phyloP scores from a whole-genome alignment of 2,888 invertebrate species.

The Orthosia incerta region DNA sequence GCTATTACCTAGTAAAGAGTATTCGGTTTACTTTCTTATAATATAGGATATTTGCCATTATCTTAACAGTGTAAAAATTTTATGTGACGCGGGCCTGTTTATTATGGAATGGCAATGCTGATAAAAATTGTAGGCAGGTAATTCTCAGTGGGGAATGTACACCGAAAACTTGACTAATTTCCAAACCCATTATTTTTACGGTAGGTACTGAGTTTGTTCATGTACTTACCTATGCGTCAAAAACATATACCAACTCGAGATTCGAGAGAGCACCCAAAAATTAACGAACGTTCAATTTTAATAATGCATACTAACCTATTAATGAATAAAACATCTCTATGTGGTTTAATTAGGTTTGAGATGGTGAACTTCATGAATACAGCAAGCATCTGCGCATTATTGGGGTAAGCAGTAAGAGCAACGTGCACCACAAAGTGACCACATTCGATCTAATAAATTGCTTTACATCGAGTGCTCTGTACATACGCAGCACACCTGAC shows the following conservation, averaged over 20 bases:
- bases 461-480: background rate
- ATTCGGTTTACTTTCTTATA: constrained; percentile 27
- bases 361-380: background rate
- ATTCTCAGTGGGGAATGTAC: background rate
- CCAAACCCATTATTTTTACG: too few relatives aligned
- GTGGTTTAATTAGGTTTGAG: background rate
- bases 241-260: background rate
- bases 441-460: background rate
- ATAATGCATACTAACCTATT: background rate
- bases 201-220: background rate
- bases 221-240: background rate
- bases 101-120: too few relatives aligned
- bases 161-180: background rate
- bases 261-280: constrained; percentile 6
- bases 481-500: constrained; percentile 7
- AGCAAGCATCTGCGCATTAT: background rate
- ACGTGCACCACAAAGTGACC: constrained; percentile 4
- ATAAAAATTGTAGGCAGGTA: background rate
- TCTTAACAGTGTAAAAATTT: background rate
- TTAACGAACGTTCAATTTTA: constrained; percentile 11
- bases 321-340: constrained; percentile 18
- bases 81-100: too few relatives aligned
- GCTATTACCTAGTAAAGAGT: constrained; percentile 35
- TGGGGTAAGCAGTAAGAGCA: constrained; percentile 17
- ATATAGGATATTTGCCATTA: background rate